Conservation (phyloP, 2,797 vertebrate species). For the Mus spretus region DNA sequence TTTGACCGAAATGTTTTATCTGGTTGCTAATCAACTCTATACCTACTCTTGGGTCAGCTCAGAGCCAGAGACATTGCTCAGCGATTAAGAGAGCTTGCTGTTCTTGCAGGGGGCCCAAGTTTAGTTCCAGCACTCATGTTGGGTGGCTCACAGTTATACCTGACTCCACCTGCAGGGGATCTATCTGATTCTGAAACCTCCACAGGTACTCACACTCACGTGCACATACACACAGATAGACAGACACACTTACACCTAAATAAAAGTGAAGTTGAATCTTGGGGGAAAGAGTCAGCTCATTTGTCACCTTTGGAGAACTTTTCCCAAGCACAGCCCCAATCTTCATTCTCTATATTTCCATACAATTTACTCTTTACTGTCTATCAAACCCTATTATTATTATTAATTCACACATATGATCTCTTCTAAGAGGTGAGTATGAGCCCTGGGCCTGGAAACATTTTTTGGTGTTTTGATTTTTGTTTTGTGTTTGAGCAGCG, state of each 20-base stretch:
- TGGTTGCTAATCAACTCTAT: neutral
- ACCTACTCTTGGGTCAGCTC: neutral
- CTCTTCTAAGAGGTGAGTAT: neutral
- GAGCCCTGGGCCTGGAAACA: neutral
- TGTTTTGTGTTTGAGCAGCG: neutral
- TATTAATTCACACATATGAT: neutral
- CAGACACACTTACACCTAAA: neutral
- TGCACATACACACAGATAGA: neutral
- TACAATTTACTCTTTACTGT: neutral
- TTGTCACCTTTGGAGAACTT: neutral
- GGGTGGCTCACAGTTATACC: neutral
- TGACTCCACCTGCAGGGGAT: neutral
- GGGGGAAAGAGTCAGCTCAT: neutral
- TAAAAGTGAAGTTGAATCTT: neutral
- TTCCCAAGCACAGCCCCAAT: neutral
- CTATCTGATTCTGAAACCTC: neutral
- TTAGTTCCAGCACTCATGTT: neutral
- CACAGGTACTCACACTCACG: neutral
- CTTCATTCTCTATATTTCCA: neutral
- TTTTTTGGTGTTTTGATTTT: neutral
- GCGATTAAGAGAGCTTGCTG: neutral
- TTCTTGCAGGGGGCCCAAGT: too few relatives aligned
- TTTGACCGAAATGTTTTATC: neutral
- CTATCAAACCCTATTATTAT: neutral
- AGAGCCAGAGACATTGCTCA: neutral